phyloP scores from a whole-genome alignment of 1,140 invertebrate genomes.

The Aphidius gifuensis region DNA sequence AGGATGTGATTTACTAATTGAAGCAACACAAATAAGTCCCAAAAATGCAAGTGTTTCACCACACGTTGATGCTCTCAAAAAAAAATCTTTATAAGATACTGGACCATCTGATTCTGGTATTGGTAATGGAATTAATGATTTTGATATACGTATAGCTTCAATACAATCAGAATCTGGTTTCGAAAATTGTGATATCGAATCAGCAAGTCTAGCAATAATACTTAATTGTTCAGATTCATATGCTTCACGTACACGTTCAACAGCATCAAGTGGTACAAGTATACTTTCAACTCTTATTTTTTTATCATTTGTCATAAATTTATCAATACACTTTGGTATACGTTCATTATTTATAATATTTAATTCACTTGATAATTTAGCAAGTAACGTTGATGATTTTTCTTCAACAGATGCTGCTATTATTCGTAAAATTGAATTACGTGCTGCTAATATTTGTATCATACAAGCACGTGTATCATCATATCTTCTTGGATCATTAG shows the following conservation, averaged over 20 bases:
- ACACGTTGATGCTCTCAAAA: constrained; percentile 48
- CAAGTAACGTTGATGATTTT: constrained; percentile 37
- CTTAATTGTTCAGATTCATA: constrained; percentile 45
- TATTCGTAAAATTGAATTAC: constrained; percentile 48
- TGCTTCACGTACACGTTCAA: constrained; percentile 47
- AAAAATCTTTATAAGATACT: constrained; percentile 44
- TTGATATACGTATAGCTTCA: constrained; percentile 32
- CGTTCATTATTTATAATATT: constrained; percentile 37
- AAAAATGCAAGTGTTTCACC: constrained; percentile 50
- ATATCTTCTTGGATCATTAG: constrained; percentile 40
- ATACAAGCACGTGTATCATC: constrained; percentile 48
- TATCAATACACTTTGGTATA: constrained; percentile 39
- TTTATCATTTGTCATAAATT: constrained; percentile 35
- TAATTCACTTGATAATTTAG: constrained; percentile 37
- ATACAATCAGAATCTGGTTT: constrained; percentile 44
- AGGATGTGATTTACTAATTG: constrained; percentile 35
- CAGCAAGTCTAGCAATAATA: constrained; percentile 41
- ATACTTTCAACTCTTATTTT: constrained; percentile 39
- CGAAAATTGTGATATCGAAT: constrained; percentile 37
- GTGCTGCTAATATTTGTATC: constrained; percentile 40
- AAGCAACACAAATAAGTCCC: constrained; percentile 43
- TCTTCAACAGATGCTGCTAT: constrained; percentile 39
- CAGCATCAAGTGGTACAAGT: constrained; percentile 47
- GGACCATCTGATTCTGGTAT: constrained; percentile 38
- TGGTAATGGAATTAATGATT: constrained; percentile 37